Percentiles rank a stretch among this genome's conserved stretches.
These are phyloP conservation scores for Barypeithes pellucidus DNA, from an alignment of 2,888 invertebrate species.

Conservation along the genomic window DNA sequence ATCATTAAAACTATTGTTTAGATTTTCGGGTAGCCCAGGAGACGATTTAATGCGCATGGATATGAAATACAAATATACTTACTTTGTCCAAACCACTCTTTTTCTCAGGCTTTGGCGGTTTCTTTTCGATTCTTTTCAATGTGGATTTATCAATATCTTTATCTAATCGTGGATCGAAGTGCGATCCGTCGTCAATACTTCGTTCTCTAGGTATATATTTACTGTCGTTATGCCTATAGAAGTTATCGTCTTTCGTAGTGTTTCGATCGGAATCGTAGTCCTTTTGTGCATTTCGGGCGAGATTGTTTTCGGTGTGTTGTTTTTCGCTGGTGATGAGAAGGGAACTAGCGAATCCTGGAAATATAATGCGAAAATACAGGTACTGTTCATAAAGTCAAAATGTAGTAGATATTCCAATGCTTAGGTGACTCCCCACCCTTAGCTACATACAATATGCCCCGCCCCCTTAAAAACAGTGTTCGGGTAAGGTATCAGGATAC, in stretches of 20 bases:
- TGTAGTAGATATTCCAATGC: too few species aligned
- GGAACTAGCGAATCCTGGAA: constrained; percentile 76
- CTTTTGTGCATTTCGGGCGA: constrained; percentile 63
- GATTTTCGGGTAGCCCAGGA: too few species aligned
- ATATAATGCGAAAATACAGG: neutral
- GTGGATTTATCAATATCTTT: constrained; percentile 70
- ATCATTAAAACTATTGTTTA: too few species aligned
- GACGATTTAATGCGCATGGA: too few species aligned
- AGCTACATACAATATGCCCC: too few species aligned
- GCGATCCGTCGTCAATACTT: constrained; percentile 80
- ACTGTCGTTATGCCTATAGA: constrained; percentile 42
- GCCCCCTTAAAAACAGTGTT: too few species aligned
- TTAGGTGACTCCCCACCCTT: too few species aligned
- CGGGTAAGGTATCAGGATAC: too few species aligned
- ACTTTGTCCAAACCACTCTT: constrained; percentile 85
- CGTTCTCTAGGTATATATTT: constrained; percentile 74
- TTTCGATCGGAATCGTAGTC: constrained; percentile 65
- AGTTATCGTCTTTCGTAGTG: constrained; percentile 60
- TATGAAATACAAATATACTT: too few species aligned
- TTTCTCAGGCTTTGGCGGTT: constrained; percentile 77
- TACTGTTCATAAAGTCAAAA: too few species aligned
- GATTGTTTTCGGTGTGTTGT: constrained; percentile 80
- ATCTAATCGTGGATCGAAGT: constrained; percentile 78
- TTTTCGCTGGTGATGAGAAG: constrained; percentile 82
- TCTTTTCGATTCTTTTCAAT: constrained; percentile 71